Conservation (phyloP, 64 coral and sea anemone species). For the Pocillopora verrucosa region DNA sequence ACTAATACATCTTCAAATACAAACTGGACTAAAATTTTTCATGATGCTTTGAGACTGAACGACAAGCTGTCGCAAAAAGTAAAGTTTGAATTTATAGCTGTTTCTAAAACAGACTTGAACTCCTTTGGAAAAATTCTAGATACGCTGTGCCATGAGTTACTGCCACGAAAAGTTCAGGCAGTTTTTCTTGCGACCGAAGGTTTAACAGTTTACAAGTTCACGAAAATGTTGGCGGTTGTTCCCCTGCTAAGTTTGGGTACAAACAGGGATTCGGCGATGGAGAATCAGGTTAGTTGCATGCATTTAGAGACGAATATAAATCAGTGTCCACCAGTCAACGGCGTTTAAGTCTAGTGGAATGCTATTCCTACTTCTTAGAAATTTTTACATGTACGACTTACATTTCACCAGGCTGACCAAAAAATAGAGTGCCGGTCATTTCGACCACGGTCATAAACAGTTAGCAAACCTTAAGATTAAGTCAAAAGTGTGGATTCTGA, state of each 20-base stretch:
- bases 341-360: background rate
- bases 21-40: background rate
- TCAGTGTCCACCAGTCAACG: background rate
- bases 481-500: too few relatives aligned
- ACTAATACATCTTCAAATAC: background rate
- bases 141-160: background rate
- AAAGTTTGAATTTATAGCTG: background rate
- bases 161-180: background rate
- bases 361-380: too few relatives aligned
- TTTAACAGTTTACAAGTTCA: background rate
- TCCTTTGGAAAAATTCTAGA: conserved; percentile 12
- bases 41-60: background rate
- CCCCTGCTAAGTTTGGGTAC: background rate
- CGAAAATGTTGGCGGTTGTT: background rate
- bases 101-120: background rate
- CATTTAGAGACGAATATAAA: background rate
- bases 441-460: too few relatives aligned
- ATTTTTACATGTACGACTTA: too few relatives aligned
- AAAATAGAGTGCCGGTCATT: too few relatives aligned
- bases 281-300: conserved; percentile 7
- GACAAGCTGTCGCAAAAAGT: background rate
- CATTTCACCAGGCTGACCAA: too few relatives aligned
- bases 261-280: background rate
- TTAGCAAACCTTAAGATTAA: too few relatives aligned
- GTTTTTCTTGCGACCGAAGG: background rate